Conservation (phyloP, 2,888 invertebrate species). For the Lutraria lutraria region DNA sequence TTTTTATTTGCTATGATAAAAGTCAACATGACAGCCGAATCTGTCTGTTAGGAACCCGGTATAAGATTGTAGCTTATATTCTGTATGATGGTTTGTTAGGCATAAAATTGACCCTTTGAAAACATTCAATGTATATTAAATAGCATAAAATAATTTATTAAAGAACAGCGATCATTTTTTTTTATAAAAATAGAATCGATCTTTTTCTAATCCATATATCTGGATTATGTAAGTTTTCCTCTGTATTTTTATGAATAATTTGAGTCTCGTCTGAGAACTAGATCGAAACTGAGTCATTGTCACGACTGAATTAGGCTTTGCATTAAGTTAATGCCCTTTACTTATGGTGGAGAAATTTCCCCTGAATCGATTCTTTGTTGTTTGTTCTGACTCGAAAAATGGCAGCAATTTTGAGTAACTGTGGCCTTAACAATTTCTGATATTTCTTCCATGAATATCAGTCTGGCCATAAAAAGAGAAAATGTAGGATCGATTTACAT, state of each 20-base stretch:
- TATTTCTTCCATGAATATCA: constrained; percentile 13
- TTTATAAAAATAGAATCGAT: too few relatives aligned
- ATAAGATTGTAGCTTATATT: too few relatives aligned
- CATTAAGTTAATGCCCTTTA: background rate
- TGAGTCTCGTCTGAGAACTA: background rate
- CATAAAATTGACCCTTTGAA: too few relatives aligned
- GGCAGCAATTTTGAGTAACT: background rate
- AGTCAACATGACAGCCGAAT: too few relatives aligned
- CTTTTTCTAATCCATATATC: too few relatives aligned
- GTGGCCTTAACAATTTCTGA: background rate
- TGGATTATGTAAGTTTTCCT: background rate
- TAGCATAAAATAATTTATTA: too few relatives aligned
- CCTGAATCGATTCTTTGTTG: background rate
- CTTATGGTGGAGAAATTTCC: background rate
- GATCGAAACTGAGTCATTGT: constrained; percentile 8
- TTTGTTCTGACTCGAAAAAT: background rate
- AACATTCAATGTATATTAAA: too few relatives aligned
- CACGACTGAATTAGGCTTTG: background rate
- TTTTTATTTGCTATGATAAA: too few relatives aligned
- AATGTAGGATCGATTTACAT: background rate
- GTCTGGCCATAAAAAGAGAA: constrained; percentile 2
- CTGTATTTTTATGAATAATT: constrained; percentile 10
- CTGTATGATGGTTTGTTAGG: too few relatives aligned
- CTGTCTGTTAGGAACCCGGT: too few relatives aligned
- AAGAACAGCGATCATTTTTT: too few relatives aligned